These are phyloP conservation scores for Blastomussa wellsi DNA, from an alignment of 92 coral and sea anemone species.

Conservation along the genomic window DNA sequence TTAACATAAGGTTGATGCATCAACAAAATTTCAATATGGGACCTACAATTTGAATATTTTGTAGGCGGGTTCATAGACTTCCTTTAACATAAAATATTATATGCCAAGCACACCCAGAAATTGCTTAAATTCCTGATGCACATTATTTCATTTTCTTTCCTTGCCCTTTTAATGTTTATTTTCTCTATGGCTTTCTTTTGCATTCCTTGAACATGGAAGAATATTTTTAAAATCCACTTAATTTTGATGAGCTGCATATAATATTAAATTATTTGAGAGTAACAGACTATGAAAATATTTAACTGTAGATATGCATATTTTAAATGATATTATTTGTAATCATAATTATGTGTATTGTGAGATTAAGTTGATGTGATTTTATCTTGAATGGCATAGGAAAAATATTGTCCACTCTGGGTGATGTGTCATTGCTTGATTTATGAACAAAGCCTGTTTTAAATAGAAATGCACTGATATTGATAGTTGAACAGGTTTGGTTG, in stretches of 20 bases:
- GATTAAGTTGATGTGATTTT: not conserved
- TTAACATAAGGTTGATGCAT: not conserved
- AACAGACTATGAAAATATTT: no score
- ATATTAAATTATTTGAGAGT: not conserved
- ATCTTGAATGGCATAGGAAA: no score
- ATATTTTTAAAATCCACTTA: no score
- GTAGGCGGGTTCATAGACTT: not conserved
- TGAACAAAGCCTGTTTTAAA: not conserved
- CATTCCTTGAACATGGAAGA: not conserved
- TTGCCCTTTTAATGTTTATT: not conserved
- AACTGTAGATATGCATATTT: not conserved
- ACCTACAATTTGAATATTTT: slow-evolving; percentile 14
- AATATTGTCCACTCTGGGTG: not conserved
- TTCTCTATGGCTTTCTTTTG: not conserved
- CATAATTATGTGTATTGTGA: not conserved
- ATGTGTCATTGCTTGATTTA: not conserved
- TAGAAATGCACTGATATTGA: not conserved
- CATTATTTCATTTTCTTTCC: not conserved
- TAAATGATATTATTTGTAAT: not conserved
- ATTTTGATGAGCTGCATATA: no score
- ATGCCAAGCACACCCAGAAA: slow-evolving; percentile 20
- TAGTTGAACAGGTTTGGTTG: not conserved
- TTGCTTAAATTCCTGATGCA: slow-evolving; percentile 8
- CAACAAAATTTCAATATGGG: not conserved
- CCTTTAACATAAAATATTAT: not conserved